Evolutionary conservation across 2,797 vertebrate species (phyloP), one percentile per base, ranked within the genome.

Genomic region (Aphelocoma californica): DNA sequence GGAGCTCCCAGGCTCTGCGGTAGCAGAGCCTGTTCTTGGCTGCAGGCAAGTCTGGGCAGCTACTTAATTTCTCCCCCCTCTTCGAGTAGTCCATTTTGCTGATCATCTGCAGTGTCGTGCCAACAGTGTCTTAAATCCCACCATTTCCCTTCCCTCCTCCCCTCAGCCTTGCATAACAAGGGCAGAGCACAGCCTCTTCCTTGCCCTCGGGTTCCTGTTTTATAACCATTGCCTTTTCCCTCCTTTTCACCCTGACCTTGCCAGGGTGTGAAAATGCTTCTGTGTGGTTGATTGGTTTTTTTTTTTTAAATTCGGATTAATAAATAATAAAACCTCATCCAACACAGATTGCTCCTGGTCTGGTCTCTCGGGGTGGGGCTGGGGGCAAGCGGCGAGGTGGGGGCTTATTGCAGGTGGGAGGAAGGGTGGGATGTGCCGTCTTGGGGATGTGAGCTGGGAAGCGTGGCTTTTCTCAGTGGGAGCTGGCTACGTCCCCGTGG

Each of bases 111-210:
- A 53, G 88, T 96, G 89, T 92, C 70, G 93, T 95, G 97, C 97
- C 98, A 97, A 92, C 90, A 95, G 97, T 97, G 98, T 98, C 98
- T 98, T 97, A 98, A 98, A 96, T 97, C 97, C 94, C 85, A 48
- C 92, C n/a, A 28, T 81, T 97, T 93, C 94, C 38, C 77, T 92
- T 93, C 77, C 62, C 88, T 96, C 92, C 93, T 95, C 91, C 93
- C 84, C 31, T 93, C 10, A 88, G 89, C 86, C 91, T 95, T 95
- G 90, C 42, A 1, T 95, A 92, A 96, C 36, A 20, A 70, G 86
- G 90, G 72, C 81, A 88, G 90, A 88, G 87, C 34, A 32, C 5
- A 18, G 85, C 62, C 85, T 95, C 84, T 93, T 94, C 93, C 85
- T 80, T 96, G 81, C 50, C 81, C 78, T 65, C 17, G 19, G 84